Conservation (phyloP, 2,797 vertebrate species). For the Scolopax rusticola region DNA sequence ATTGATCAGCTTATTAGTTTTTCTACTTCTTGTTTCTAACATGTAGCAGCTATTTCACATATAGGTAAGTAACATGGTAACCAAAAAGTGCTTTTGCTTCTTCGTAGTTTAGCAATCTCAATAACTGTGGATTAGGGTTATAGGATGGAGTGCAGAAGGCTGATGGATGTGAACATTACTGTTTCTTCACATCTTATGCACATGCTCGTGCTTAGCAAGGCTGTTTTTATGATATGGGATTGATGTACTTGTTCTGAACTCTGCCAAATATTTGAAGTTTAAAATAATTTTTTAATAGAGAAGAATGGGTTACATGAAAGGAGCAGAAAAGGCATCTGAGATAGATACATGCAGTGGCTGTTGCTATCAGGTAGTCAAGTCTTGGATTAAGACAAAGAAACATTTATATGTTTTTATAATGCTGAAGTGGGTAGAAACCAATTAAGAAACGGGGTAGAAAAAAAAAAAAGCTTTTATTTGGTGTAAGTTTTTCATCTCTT, state of each 20-base stretch:
- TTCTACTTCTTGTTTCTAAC: background rate
- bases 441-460: background rate
- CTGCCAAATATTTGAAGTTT: background rate
- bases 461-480: background rate
- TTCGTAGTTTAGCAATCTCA: background rate
- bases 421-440: background rate
- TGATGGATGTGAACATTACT: background rate
- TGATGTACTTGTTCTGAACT: background rate
- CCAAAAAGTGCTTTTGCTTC: background rate
- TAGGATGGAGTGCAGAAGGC: background rate
- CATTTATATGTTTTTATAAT: background rate
- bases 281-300: background rate
- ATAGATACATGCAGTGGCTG: background rate
- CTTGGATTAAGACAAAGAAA: background rate
- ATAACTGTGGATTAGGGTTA: background rate
- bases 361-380: background rate
- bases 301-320: background rate
- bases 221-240: background rate
- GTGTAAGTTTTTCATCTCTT: background rate
- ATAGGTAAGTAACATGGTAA: background rate
- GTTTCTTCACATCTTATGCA: background rate
- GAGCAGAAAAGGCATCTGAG: background rate
- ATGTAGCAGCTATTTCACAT: background rate
- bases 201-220: background rate
- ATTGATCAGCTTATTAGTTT: background rate